Base-by-base conservation (phyloP, 2,797 vertebrate genomes). In the Nyctalus aviator region DNA sequence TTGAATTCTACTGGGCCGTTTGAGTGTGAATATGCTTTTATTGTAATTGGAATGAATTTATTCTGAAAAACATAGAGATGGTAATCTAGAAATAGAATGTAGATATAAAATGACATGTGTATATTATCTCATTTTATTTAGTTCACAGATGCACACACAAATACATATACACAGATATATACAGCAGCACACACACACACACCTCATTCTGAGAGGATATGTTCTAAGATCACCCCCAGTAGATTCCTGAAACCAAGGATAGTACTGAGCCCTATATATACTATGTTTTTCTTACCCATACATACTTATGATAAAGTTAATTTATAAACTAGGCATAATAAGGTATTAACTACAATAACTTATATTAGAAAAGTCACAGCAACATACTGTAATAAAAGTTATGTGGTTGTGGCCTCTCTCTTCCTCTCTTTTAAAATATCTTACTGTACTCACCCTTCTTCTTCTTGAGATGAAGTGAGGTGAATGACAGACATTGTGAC, bases 21-120 rank as follows among this genome's bases (percentile, higher is more conserved):
- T 84, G 10, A 77, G 27, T 95, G 30, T 86, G 18, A 93, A 41
- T 84, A 30, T 77, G 12, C 27, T 62, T 62, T 62, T 27, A n/a
- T 68, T 94, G 84, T 84, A 73, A 25, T 64, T 77, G 18, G 91
- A 48, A 72, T 94, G 10, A 72, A 88, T 94, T 91, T 94, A 66
- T 86, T 86, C 37, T 72, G 48, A 93, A 84, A 48, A 81, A 77
- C 2, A 4, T 72, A 10, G 25, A 76, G 41, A 85, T 76, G 73
- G 0, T 57, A 11, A 79, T 13, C 9, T 4, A 35, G 17, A 64
- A 95, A 50, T 93, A 64, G n/a, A 71, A 48, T 84, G 41, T 32
- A 68, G 14, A 44, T 84, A 77, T 17, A 87, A 87, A 77, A 59
- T 83, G 83, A 75, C 79, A 64, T 81, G 9, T 76, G 7, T 55